Base-by-base conservation (phyloP, 2,888 invertebrate species). In the Podabrus alpinus region DNA sequence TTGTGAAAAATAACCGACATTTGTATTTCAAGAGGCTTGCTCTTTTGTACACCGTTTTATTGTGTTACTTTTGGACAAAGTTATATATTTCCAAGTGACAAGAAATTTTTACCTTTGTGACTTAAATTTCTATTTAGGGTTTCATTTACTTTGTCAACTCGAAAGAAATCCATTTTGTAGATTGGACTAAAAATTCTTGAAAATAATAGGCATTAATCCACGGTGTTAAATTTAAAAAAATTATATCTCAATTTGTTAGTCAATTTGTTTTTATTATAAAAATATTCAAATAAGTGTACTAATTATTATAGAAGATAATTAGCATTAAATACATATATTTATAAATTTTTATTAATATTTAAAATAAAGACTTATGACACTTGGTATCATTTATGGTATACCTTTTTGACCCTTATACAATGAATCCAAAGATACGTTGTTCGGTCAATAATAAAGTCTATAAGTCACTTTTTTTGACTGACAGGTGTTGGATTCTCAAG, bases 1-100 rank as follows among this genome's bases (percentile, higher is more conserved):
- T 82, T 81, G 82, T 81, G 82, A 82, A 82, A 83, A 82, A 80
- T 81, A 81, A 82, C 81, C 81, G 80, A 80, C 83, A 81, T 82
- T 83, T 82, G 81, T 80, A 77, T 77, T 75, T 76, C 72, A 62
- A 72, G 74, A 78, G 78, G 75, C 67, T 71, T 59, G 24, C 3
- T 15, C 66, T 69, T 62, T 76, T 76, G 76, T 76, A 66, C 66
- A 9, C 45, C n/a, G 15, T 76, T 75, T 76, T 76, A 76, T 76
- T 76, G 76, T 76, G 73, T 69, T 62, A 59, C 60, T 62, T 71
- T 72, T 69, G 59, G 60, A 59, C 45, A 72, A 73, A 74, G 67
- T 72, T 71, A 76, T 76, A 74, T 76, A 76, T 76, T 76, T 74
- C 59, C 66, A 66, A 73, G 68, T 73, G 76, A 71, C 76, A 76